A percentile compares a stretch with the other conserved stretches of the same genome.
phyloP scores from a whole-genome alignment of 2,797 vertebrate genomes.

The Graptemys geographica region DNA sequence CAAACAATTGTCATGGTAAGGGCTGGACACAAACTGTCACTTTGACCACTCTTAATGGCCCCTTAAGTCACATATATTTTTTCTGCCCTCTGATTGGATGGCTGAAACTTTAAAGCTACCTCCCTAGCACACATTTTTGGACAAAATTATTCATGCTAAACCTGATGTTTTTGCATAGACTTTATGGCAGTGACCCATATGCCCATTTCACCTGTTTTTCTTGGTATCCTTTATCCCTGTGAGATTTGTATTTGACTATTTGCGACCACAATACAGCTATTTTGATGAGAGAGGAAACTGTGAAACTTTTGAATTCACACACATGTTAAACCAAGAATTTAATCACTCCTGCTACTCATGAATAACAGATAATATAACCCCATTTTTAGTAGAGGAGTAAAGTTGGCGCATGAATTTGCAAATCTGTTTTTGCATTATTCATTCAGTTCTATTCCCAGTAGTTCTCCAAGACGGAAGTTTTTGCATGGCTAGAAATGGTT shows the following conservation, averaged over 20 bases:
- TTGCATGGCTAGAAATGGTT: neutral
- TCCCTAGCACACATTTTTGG: neutral
- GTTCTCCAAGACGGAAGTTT: slow-evolving; percentile 39
- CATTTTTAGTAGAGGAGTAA: slow-evolving; percentile 49
- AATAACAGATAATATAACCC: slow-evolving; percentile 57
- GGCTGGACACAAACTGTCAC: neutral
- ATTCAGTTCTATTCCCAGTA: slow-evolving; percentile 63
- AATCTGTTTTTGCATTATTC: slow-evolving; percentile 65
- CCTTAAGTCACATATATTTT: neutral
- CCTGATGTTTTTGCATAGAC: slow-evolving; percentile 26
- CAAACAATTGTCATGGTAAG: neutral
- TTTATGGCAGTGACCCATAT: slow-evolving; percentile 50
- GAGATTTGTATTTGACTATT: slow-evolving; percentile 16
- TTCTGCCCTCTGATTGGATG: slow-evolving; percentile 1
- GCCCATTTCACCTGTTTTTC: slow-evolving; percentile 1
- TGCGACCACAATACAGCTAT: slow-evolving; percentile 8
- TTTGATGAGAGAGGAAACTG: neutral
- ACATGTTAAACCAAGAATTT: slow-evolving; percentile 12
- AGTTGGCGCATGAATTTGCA: slow-evolving; percentile 59
- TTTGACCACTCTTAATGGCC: neutral
- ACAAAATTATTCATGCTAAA: slow-evolving; percentile 5
- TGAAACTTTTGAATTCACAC: slow-evolving; percentile 12
- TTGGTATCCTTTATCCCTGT: neutral
- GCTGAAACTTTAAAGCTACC: neutral
- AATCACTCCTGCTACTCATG: slow-evolving; percentile 35